Conservation (phyloP, 2,888 invertebrate genomes). For the Athalia rosae region DNA sequence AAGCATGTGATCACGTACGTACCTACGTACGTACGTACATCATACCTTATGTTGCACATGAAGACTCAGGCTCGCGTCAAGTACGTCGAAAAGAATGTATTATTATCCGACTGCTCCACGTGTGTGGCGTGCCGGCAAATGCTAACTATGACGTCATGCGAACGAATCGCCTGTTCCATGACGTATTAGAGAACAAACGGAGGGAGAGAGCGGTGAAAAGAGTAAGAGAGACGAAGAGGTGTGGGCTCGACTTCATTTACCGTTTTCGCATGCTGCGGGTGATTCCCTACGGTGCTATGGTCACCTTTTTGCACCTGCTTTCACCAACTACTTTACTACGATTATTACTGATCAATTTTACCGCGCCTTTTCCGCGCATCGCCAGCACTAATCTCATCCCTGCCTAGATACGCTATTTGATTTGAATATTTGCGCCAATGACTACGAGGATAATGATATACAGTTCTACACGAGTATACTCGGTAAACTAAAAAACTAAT, state of each 20-base stretch:
- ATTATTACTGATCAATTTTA: background rate
- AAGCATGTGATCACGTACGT: too few relatives aligned
- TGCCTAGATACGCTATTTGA: background rate
- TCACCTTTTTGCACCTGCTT: too few relatives aligned
- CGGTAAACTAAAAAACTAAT: background rate
- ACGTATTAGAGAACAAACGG: conserved; percentile 3
- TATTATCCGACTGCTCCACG: conserved; percentile 13
- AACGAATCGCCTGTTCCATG: conserved; percentile 34
- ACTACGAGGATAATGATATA: background rate
- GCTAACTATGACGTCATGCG: conserved; percentile 27
- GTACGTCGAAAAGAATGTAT: background rate
- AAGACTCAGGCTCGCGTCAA: too few relatives aligned
- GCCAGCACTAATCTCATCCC: background rate
- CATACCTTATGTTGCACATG: too few relatives aligned
- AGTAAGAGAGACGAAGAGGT: background rate
- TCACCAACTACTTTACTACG: too few relatives aligned
- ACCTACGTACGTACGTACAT: too few relatives aligned
- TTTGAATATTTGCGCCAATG: background rate
- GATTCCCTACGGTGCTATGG: background rate
- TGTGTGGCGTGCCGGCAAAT: conserved; percentile 12
- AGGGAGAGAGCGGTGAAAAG: background rate
- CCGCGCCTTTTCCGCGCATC: background rate
- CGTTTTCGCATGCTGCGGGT: background rate
- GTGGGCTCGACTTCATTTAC: conserved; percentile 35
- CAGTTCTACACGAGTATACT: background rate